phyloP scores from a whole-genome alignment of 2,113 vertebrate species.

The Bos javanicus region DNA sequence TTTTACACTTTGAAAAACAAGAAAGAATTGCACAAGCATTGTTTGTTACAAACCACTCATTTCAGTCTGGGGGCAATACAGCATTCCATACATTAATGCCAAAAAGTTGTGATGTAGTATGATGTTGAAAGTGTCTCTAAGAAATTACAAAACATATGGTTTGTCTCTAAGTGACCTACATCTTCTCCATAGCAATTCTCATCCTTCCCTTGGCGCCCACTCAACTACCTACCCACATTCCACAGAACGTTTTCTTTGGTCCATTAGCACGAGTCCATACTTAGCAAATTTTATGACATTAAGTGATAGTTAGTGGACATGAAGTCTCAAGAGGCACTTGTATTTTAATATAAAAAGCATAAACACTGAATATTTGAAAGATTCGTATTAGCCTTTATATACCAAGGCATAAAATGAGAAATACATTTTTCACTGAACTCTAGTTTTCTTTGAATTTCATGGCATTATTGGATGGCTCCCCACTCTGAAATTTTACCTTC shows the following conservation, averaged over 20 bases:
- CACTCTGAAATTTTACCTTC: neutral
- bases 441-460: neutral
- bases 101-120: neutral
- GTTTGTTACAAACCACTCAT: neutral
- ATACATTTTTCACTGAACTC: neutral
- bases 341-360: conserved; percentile 7
- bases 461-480: neutral
- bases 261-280: neutral
- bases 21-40: neutral
- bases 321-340: neutral
- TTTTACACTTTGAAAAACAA: neutral
- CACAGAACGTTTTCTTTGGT: neutral
- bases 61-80: neutral
- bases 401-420: neutral
- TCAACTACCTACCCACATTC: neutral
- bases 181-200: neutral
- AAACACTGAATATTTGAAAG: neutral
- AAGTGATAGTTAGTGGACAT: neutral
- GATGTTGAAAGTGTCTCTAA: neutral
- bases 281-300: neutral
- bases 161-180: neutral
- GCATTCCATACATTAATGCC: neutral
- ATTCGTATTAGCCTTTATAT: neutral
- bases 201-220: neutral
- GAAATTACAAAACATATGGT: neutral